Base-by-base conservation (phyloP, 2,113 vertebrate species). In the Gallinago media region DNA sequence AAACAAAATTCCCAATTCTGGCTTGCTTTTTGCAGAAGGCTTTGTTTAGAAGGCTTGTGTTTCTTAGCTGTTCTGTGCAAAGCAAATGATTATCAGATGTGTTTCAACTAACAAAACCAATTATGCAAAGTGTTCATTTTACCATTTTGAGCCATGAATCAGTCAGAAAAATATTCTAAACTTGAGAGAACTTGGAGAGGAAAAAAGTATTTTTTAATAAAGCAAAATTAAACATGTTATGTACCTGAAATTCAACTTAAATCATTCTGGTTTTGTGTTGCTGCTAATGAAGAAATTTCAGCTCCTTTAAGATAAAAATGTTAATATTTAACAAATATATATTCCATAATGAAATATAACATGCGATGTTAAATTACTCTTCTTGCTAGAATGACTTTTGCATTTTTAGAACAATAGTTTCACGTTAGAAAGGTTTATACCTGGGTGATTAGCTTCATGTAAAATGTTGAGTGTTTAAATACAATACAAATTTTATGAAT, bases 51-150 rank as follows among this genome's bases (percentile, higher is more conserved):
- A 91, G 54, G 27, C n/a, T 94, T 80, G 26, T 10, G 3, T 54
- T 92, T 82, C 59, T 67, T 91, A 84, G n/a, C n/a, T 80, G 25
- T 55, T 88, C 17, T 32, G 22, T 80, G 46, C n/a, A 70, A 83
- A 80, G 18, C 42, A 88, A 83, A 79, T 88, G 7, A 36, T 55
- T 88, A 49, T 92, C 49, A 80, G 25, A 62, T 90, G 68, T 71
- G 25, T 79, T 83, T 93, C 59, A 91, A 5, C 49, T 83, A 83
- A 46, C 31, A 90, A 92, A 90, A 20, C 11, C 46, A 70, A 70
- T 76, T 88, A 70, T 32, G n/a, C 55, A 46, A 80, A 83, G 18
- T 94, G 59, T 54, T 93, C n/a, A 66, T 88, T 94, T 91, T 50
- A 73, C 27, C 25, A 17, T 80, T 86, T 76, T 70, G 42, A 85